Evolutionary conservation across 1,140 invertebrate species (phyloP), one percentile per base, ranked within the genome.

Genomic region (Atta cephalotes): DNA sequence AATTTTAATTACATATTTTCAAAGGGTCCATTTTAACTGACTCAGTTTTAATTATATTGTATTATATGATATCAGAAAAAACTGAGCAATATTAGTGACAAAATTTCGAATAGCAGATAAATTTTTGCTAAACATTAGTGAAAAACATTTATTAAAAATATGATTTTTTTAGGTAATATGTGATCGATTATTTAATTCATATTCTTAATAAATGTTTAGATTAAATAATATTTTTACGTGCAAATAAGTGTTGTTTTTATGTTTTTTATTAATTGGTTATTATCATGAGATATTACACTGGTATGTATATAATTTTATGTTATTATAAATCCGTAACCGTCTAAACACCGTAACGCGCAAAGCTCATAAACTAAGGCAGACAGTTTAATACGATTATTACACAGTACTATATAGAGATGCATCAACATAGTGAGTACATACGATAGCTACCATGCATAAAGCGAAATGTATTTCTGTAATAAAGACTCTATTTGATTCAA

Each of bases 331-430:
- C 31, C 25, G 16, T 77, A 35, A 45, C 18, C n/a, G 4, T 45
- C 25, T 78, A 63, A 66, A 79, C 3, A 18, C 25, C 3, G 62
- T n/a, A 79, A 49, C 45, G 45, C 12, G 45, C 28, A 68, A 80
- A 68, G 63, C 62, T 31, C 7, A n/a, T 25, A 68, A 68, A 80
- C 62, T 80, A 68, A 53, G 7, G 45, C n/a, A 21, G 62, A 35
- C 78, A 68, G 62, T 68, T 80, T 68, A 80, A 80, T 68, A 28
- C 63, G 63, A 68, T 80, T 80, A 80, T 80, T 68, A 66, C 18
- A 79, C 18, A 28, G 62, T 5, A 35, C 14, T 21, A 9, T 65
- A 65, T 31, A 80, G 45, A 51, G 18, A 35, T 16, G 35, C 18
- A 66, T 10, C 12, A 25, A 49, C 6, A 3, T 31, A n/a, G 28